A percentile compares a stretch with the other conserved stretches of the same genome.
Evolutionary conservation across 2,888 invertebrate species (phyloP).

Genomic region (Metallyticus violacea): DNA sequence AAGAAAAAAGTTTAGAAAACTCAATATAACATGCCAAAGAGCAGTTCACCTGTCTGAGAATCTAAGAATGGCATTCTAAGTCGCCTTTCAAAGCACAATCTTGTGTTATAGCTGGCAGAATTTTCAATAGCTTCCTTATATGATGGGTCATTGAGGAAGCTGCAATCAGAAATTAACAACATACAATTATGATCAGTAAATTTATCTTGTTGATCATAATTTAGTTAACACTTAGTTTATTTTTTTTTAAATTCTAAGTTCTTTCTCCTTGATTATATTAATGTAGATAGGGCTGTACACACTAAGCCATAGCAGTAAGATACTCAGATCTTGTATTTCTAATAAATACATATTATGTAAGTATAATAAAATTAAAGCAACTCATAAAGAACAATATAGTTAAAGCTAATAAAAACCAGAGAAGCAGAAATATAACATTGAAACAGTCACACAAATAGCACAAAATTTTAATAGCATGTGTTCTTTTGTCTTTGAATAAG

Average conservation of each 20-base stretch:
- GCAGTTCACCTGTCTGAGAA: slow-evolving; percentile 80
- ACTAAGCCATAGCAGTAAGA: background rate
- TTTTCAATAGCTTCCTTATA: slow-evolving; percentile 92
- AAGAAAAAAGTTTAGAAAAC: background rate
- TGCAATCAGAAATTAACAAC: slow-evolving; percentile 47
- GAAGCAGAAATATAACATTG: too few species aligned
- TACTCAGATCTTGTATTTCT: background rate
- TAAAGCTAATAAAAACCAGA: too few species aligned
- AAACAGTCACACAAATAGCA: too few species aligned
- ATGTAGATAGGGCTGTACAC: too few species aligned
- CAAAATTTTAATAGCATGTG: too few species aligned
- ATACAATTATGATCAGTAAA: background rate
- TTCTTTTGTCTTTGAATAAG: too few species aligned
- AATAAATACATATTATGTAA: background rate
- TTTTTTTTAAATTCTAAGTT: too few species aligned
- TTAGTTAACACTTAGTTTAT: background rate
- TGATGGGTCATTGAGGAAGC: slow-evolving; percentile 82
- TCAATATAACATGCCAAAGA: background rate
- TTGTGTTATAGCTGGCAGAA: slow-evolving; percentile 87
- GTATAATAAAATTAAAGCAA: too few species aligned
- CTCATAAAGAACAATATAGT: too few species aligned
- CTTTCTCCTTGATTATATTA: too few species aligned
- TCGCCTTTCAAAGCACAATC: slow-evolving; percentile 87
- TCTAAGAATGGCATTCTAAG: slow-evolving; percentile 94
- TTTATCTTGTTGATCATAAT: too few species aligned